phyloP scores from a whole-genome alignment of 2,113 vertebrate species.

The Paradoxurus hermaphroditus region DNA sequence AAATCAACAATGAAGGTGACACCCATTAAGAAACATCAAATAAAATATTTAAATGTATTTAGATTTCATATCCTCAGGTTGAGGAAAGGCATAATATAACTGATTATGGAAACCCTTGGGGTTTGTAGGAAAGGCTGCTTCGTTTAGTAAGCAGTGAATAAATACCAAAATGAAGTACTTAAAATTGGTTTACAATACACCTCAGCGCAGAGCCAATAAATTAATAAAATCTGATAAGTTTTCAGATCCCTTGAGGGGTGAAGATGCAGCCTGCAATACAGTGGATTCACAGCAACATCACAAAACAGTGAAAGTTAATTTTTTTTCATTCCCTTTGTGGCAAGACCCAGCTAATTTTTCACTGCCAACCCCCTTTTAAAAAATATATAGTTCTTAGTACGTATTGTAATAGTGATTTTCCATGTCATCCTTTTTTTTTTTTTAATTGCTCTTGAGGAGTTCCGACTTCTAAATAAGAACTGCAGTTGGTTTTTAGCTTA shows the following conservation, averaged over 20 bases:
- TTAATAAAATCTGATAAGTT: constrained; percentile 73
- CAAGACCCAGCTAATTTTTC: constrained; percentile 53
- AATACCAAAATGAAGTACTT: constrained; percentile 73
- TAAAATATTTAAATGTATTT: constrained; percentile 69
- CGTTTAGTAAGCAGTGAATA: constrained; percentile 63
- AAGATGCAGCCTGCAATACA: not conserved
- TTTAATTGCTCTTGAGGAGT: constrained; percentile 48
- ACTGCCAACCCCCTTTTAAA: constrained; percentile 47
- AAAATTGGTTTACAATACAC: constrained; percentile 68
- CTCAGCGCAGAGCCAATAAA: constrained; percentile 66
- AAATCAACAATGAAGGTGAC: constrained; percentile 26
- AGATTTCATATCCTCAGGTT: constrained; percentile 27
- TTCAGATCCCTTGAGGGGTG: constrained; percentile 58
- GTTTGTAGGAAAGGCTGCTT: constrained; percentile 32
- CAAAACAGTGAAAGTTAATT: constrained; percentile 32
- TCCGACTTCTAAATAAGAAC: constrained; percentile 41
- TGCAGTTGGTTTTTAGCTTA: constrained; percentile 56
- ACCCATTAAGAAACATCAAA: constrained; percentile 48
- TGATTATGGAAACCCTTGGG: constrained; percentile 26
- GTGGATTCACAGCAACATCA: not conserved
- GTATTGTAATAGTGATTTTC: constrained; percentile 43
- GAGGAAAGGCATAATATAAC: constrained; percentile 27
- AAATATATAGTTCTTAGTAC: not conserved
- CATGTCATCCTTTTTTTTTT: not conserved
- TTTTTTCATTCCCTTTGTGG: constrained; percentile 17